Evolutionary conservation across 2,113 vertebrate species (phyloP).

Genomic region (Sceloporus undulatus): DNA sequence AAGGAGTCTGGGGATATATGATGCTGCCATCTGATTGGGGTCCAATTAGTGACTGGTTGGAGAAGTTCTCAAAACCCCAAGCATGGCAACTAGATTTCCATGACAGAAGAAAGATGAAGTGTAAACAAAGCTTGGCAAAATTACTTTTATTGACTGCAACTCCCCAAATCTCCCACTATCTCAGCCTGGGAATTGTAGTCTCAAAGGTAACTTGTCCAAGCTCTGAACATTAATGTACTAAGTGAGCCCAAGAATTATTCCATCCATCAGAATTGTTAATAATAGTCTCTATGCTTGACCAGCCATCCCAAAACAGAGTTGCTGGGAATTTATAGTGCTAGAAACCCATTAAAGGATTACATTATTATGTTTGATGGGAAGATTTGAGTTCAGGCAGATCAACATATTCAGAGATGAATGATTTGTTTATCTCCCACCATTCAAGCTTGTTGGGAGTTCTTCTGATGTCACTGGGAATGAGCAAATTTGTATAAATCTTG

Average conservation of each 20-base stretch:
- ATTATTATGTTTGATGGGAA: neutral
- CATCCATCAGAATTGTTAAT: neutral
- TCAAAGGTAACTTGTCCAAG: no score
- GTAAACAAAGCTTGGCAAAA: neutral
- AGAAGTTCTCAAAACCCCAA: neutral
- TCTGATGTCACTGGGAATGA: neutral
- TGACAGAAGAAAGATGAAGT: neutral
- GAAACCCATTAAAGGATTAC: neutral
- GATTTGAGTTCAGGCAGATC: neutral
- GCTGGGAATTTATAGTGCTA: neutral
- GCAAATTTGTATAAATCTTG: conserved; percentile 3
- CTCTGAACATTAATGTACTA: neutral
- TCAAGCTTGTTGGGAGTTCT: neutral
- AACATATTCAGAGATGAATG: neutral
- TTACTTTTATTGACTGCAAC: no score
- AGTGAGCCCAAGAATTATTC: neutral
- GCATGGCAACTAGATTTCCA: neutral
- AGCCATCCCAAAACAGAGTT: neutral
- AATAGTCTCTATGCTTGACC: neutral
- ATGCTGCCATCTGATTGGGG: neutral
- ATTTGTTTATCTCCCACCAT: conserved; percentile 13
- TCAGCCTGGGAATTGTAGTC: no score
- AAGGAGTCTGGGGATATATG: no score
- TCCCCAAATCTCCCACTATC: no score
- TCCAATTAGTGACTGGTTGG: neutral